These are phyloP conservation scores for Dimorphilus gyrociliatus DNA, from an alignment of 2,888 invertebrate genomes.

Conservation along the genomic window DNA sequence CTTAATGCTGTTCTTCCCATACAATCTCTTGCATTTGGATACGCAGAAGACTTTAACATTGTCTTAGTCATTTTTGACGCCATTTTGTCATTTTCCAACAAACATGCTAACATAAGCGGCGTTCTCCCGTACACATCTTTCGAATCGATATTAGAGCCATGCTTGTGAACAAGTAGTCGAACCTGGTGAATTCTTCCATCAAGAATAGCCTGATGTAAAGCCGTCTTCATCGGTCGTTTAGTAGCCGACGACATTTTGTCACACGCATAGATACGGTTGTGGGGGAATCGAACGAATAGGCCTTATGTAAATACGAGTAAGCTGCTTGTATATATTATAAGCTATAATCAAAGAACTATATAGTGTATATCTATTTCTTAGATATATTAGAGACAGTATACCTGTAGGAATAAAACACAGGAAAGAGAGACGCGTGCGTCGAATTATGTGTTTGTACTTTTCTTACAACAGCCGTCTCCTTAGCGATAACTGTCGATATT, in stretches of 20 bases:
- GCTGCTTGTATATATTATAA: no score
- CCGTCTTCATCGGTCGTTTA: conserved; percentile 31
- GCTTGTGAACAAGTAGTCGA: conserved; percentile 25
- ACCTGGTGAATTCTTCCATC: conserved; percentile 31
- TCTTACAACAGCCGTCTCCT: no score
- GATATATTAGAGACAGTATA: no score
- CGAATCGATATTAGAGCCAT: conserved; percentile 23
- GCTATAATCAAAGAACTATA: no score
- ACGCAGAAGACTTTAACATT: conserved; percentile 20
- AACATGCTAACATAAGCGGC: conserved; percentile 29
- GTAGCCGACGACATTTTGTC: no score
- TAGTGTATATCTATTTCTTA: no score
- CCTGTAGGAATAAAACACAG: no score
- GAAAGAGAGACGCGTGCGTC: no score
- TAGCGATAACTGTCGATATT: no score
- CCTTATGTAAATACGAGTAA: no score
- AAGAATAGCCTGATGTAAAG: conserved; percentile 32
- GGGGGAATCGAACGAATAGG: no score
- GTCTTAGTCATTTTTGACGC: conserved; percentile 26
- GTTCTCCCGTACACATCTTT: conserved; percentile 29
- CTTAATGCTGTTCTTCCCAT: conserved; percentile 27
- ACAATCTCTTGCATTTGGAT: conserved; percentile 20
- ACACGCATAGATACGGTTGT: neutral
- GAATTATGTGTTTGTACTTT: no score
- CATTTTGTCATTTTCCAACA: conserved; percentile 22